A percentile compares a stretch with the other conserved stretches of the same genome.
phyloP scores from a whole-genome alignment of 92 coral and sea anemone genomes.

The Palythoa caribaeorum region DNA sequence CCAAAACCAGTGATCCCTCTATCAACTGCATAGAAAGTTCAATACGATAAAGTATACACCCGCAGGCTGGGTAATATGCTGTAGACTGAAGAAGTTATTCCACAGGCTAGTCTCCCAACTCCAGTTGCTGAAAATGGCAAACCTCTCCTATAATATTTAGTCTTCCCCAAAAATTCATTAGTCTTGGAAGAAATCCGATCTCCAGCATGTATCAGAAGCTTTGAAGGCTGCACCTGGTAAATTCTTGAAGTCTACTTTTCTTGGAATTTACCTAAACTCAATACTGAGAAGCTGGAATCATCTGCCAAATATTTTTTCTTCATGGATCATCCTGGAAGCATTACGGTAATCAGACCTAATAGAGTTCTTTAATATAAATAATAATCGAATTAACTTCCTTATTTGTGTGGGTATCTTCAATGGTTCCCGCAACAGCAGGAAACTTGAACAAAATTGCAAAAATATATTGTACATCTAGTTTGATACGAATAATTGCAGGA shows the following conservation, averaged over 20 bases:
- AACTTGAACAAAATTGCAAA: conserved; percentile 12
- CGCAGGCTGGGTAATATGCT: conserved; percentile 27
- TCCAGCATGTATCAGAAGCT: conserved; percentile 26
- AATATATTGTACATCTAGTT: neutral
- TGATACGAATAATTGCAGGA: neutral
- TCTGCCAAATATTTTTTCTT: conserved; percentile 9
- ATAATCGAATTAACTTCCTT: conserved; percentile 6
- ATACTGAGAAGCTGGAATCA: conserved; percentile 3
- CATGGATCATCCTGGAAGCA: neutral
- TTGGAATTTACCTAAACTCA: conserved; percentile 40
- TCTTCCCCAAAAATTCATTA: conserved; percentile 24
- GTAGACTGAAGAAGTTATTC: conserved; percentile 17
- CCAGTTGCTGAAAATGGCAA: conserved; percentile 42
- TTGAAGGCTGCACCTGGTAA: conserved; percentile 31
- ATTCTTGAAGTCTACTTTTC: conserved; percentile 27
- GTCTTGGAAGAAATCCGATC: conserved; percentile 38
- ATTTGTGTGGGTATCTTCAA: neutral
- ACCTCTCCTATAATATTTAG: conserved; percentile 23
- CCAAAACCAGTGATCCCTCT: conserved; percentile 8
- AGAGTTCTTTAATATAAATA: conserved; percentile 10
- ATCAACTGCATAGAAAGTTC: conserved; percentile 36
- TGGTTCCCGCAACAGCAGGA: conserved; percentile 18
- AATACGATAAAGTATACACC: conserved; percentile 42
- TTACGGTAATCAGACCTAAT: conserved; percentile 8
- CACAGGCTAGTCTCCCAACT: conserved; percentile 8